Evolutionary conservation across 2,113 vertebrate species (phyloP), one percentile per base, ranked within the genome.

Genomic region (Columba livia): DNA sequence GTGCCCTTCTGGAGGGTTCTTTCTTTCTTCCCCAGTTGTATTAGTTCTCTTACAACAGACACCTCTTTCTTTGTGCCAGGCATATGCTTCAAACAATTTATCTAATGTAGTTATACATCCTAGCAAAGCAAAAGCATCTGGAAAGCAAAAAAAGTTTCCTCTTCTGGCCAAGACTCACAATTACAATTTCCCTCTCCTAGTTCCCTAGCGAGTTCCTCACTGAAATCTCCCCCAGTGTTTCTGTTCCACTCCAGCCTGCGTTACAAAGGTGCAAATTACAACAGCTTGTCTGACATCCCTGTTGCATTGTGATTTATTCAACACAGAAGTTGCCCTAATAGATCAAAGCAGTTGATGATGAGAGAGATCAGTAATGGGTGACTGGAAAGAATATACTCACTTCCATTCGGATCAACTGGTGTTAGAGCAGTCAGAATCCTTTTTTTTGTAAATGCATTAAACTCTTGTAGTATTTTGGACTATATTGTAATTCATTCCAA

Each of bases 191-290:
- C 19, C 3, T 62, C 67, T 73, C 48, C 26, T 79, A 42, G 44
- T 66, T 79, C 38, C 25, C 7, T 60, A 24, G 40, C 54, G 62
- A 61, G 25, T 50, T 79, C 61, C 28, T 62, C 28, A 23, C 56
- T 61, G 23, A 79, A 73, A 44, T 56, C 54, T 74, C 32, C 10
- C 34, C 8, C 2, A 0, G 15, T 0, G 0, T 12, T 61, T 72
- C 15, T 79, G 8, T 83, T 38, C n/a, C 18, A 10, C 15, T 54
- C 11, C n/a, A 54, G 31, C 31, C 26, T 29, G 21, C 32, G 29
- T 18, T 92, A 32, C 0, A 0, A 66, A 66, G 31, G 32, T 74
- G n/a, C 11, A 62, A 42, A 57, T 23, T 18, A 13, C 23, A 69
- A 79, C 7, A 74, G 48, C 19, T 61, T 57, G 23, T 62, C 1